Evolutionary conservation across 2,113 vertebrate genomes (phyloP).

Genomic region (Tricholaema leucomelas): DNA sequence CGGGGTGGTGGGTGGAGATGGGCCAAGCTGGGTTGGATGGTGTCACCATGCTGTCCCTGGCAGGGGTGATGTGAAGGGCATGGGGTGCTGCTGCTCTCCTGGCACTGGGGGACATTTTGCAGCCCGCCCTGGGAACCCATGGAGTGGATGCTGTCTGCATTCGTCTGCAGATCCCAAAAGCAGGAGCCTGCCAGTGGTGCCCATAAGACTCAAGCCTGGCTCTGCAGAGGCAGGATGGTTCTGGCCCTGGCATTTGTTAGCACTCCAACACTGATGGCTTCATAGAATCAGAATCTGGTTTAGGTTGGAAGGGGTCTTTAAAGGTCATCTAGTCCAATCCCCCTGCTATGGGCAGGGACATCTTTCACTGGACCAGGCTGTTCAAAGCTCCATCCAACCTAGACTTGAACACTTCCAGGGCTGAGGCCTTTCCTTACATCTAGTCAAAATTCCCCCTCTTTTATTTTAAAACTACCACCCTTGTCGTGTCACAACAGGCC

Average conservation of each 20-base stretch:
- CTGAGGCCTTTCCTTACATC: no score
- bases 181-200: background rate
- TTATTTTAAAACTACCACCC: no score
- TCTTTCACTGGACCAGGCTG: no score
- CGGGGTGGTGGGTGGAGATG: background rate
- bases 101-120: fast-evolving
- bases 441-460: no score
- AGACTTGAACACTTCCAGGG: no score
- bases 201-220: background rate
- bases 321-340: no score
- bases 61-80: fast-evolving
- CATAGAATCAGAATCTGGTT: no score
- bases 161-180: background rate
- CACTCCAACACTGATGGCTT: background rate
- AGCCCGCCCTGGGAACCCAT: background rate
- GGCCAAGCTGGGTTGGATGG: background rate
- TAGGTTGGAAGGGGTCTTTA: no score
- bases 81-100: background rate
- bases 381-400: no score
- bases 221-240: fast-evolving
- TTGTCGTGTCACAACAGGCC: no score
- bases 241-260: background rate
- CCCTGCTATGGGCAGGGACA: no score
- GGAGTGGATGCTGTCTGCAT: background rate
- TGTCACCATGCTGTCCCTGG: background rate